phyloP scores from a whole-genome alignment of 1,140 invertebrate genomes.

The Apis laboriosa region DNA sequence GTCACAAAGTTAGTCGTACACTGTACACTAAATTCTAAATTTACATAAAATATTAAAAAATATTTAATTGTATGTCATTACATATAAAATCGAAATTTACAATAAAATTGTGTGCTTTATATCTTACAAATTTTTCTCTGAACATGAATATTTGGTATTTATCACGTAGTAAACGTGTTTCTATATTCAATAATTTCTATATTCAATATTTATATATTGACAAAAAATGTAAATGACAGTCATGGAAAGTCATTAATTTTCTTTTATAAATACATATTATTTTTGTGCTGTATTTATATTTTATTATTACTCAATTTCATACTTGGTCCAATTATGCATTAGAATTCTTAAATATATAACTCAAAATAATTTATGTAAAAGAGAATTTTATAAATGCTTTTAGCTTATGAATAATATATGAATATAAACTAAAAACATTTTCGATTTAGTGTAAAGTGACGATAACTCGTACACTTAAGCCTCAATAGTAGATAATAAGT shows the following conservation, averaged over 20 bases:
- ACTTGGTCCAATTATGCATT: conserved; percentile 35
- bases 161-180: not conserved
- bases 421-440: conserved; percentile 34
- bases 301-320: conserved; percentile 5
- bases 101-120: conserved; percentile 17
- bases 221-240: conserved; percentile 23
- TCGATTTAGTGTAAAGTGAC: conserved; percentile 69
- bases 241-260: not conserved
- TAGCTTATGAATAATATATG: not conserved
- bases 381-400: not conserved
- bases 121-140: conserved; percentile 5
- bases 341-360: conserved; percentile 21
- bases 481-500: conserved; percentile 67
- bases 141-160: not conserved
- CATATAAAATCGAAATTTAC: conserved; percentile 24
- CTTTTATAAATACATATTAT: conserved; percentile 19
- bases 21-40: conserved; percentile 70
- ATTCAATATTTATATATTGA: no score
- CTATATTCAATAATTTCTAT: not conserved
- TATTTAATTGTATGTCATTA: conserved; percentile 28
- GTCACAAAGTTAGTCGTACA: conserved; percentile 68
- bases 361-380: conserved; percentile 5
- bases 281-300: conserved; percentile 15
- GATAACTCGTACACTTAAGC: conserved; percentile 69
- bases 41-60: conserved; percentile 47